These are phyloP conservation scores for Lytechinus pictus DNA, from an alignment of 35 echinoderm and acorn worm genomes.

Conservation along the genomic window DNA sequence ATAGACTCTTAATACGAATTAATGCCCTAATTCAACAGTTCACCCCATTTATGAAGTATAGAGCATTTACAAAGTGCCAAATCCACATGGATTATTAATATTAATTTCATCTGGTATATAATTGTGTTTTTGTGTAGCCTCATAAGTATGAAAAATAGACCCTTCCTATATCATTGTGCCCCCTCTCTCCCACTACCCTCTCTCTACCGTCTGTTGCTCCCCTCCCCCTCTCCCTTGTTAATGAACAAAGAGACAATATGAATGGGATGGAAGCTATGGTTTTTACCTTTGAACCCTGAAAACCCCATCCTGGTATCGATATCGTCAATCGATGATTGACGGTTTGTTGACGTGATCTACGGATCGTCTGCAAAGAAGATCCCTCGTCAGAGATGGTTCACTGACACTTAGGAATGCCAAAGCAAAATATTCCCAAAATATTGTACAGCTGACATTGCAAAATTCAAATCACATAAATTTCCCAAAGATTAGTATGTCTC, in stretches of 20 bases:
- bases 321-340: constrained; percentile 11
- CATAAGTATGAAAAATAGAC: no score
- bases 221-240: background rate
- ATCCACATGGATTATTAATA: no score
- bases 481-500: background rate
- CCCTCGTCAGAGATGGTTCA: background rate
- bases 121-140: no score
- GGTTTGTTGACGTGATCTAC: background rate
- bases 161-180: no score
- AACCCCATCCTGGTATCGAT: background rate
- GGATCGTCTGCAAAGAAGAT: background rate
- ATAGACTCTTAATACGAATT: no score
- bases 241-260: background rate
- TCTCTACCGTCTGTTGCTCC: no score
- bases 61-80: no score
- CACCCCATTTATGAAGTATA: no score
- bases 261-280: background rate
- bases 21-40: no score
- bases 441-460: background rate
- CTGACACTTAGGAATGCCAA: background rate
- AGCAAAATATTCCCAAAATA: background rate
- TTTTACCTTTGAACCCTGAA: background rate
- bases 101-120: no score
- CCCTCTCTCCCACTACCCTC: no score
- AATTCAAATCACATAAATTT: background rate